Conservation (phyloP, 1,140 invertebrate species). For the Drosophila burlai region DNA sequence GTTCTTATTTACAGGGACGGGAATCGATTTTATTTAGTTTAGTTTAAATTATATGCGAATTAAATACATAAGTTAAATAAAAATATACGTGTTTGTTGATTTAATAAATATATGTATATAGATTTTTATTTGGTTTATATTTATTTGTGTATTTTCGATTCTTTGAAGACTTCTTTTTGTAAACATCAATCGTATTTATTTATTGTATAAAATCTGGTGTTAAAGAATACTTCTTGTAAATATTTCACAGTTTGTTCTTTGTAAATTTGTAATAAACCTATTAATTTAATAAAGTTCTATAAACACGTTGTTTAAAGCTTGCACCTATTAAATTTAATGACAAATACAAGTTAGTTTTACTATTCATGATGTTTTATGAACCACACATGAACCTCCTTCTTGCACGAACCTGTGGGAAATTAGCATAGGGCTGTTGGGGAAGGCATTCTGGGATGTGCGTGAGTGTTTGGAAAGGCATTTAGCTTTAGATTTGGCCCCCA, state of each 20-base stretch:
- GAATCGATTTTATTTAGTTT: not conserved
- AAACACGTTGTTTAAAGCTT: not conserved
- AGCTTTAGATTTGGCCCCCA: conserved; percentile 52
- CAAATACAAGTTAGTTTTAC: conserved; percentile 22
- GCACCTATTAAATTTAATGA: not conserved
- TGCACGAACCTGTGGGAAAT: conserved; percentile 56
- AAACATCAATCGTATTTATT: too few species aligned
- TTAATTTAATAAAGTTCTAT: not conserved
- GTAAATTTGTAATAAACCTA: too few species aligned
- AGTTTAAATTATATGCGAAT: too few species aligned
- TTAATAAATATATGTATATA: too few species aligned
- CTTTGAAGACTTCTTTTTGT: too few species aligned
- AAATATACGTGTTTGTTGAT: too few species aligned
- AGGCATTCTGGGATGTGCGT: conserved; percentile 19
- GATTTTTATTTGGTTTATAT: too few species aligned
- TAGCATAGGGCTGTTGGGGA: conserved; percentile 51
- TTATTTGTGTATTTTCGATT: too few species aligned
- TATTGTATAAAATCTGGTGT: too few species aligned
- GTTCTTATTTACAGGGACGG: conserved; percentile 42
- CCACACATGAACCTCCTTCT: conserved; percentile 9
- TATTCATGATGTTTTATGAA: conserved; percentile 57
- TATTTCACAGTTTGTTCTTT: too few species aligned
- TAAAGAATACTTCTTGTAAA: too few species aligned
- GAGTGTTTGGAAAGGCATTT: conserved; percentile 58
- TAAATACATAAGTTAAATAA: too few species aligned